Conservation (phyloP, 2,888 invertebrate genomes). For the Xylocampa areola region DNA sequence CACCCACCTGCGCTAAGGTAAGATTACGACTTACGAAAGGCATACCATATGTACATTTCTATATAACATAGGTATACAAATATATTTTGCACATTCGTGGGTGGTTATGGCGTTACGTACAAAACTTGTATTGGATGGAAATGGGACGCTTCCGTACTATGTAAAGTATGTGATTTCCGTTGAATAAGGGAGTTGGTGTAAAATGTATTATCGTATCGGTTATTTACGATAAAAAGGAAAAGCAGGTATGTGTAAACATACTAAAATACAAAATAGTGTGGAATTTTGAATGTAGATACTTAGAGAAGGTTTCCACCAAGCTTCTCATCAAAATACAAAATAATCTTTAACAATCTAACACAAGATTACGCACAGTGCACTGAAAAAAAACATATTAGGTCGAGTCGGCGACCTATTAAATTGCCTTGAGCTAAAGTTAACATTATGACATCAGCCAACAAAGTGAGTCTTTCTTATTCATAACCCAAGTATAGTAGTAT, state of each 20-base stretch:
- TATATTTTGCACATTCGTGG: constrained; percentile 2
- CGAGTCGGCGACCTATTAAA: constrained; percentile 33
- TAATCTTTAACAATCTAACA: too few species aligned
- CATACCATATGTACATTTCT: constrained; percentile 18
- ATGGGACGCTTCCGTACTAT: constrained; percentile 39
- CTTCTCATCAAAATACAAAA: too few species aligned
- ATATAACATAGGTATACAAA: constrained; percentile 9
- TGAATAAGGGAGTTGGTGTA: constrained; percentile 32
- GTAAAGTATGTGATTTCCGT: constrained; percentile 43
- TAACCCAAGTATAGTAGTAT: constrained; percentile 13
- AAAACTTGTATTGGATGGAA: constrained; percentile 35
- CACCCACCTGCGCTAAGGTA: constrained; percentile 45
- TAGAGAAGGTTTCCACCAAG: too few species aligned
- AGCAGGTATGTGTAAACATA: too few species aligned
- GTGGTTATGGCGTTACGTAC: constrained; percentile 13
- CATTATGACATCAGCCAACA: constrained; percentile 29
- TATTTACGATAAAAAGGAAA: constrained; percentile 15
- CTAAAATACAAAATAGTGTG: too few species aligned
- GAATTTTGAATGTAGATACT: too few species aligned
- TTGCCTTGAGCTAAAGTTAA: constrained; percentile 42
- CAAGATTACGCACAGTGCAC: too few species aligned
- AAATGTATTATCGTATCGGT: constrained; percentile 24
- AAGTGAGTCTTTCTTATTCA: constrained; percentile 12
- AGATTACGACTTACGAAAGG: constrained; percentile 41
- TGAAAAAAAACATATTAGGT: constrained; percentile 14